phyloP scores from a whole-genome alignment of 1,140 invertebrate genomes.

The Acromyrmex echinatior region DNA sequence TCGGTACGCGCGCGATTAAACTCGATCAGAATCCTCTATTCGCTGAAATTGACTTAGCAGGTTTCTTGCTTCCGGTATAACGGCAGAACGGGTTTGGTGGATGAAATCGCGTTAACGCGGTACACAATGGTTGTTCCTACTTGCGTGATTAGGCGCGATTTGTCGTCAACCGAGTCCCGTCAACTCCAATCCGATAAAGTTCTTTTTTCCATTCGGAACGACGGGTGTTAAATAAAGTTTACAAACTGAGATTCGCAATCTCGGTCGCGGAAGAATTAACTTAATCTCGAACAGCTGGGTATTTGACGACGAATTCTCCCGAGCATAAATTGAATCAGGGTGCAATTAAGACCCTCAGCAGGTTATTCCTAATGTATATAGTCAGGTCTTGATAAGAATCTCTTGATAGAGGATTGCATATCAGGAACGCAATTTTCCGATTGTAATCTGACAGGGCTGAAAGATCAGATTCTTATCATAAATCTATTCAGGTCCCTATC shows the following conservation, averaged over 20 bases:
- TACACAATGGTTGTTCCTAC: background rate
- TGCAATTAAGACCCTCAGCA: too few relatives aligned
- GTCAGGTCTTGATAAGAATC: too few relatives aligned
- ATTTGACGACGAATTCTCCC: background rate
- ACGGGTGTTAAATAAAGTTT: slow-evolving; percentile 20
- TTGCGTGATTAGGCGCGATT: slow-evolving; percentile 20
- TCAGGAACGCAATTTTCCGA: too few relatives aligned
- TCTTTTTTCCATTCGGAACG: background rate
- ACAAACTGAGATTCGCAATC: slow-evolving; percentile 18
- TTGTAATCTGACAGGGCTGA: too few relatives aligned
- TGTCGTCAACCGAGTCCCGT: background rate
- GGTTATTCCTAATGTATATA: too few relatives aligned
- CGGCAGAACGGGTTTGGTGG: background rate
- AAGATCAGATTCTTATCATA: too few relatives aligned
- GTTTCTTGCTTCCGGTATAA: slow-evolving; percentile 38
- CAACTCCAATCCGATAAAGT: slow-evolving; percentile 8
- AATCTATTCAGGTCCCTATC: too few relatives aligned
- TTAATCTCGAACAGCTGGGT: background rate
- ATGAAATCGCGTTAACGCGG: background rate
- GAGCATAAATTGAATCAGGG: too few relatives aligned
- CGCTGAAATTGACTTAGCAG: slow-evolving; percentile 22
- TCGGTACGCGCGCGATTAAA: slow-evolving; percentile 44
- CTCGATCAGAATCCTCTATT: slow-evolving; percentile 27
- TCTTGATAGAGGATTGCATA: too few relatives aligned
- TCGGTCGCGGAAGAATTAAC: background rate